Base-by-base conservation (phyloP, 2,888 invertebrate genomes). In the Apocheima hispidaria region DNA sequence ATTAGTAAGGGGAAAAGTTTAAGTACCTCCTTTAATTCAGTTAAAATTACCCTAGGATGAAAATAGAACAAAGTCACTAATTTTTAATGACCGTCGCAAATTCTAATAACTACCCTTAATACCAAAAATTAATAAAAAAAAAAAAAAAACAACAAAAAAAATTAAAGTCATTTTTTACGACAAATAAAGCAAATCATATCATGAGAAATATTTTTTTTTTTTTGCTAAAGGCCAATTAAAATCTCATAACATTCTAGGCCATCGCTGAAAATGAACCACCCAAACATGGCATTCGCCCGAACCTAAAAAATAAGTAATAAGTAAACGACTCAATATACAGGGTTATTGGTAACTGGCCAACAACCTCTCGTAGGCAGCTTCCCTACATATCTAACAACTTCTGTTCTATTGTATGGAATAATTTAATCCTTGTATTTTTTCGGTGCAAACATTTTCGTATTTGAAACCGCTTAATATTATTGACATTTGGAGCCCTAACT, bases 201-300 rank as follows among this genome's bases (percentile, higher is more conserved):
- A n/a, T n/a, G 7, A 36, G 10, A 1, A 16, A 36, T 5, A 4
- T 21, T 12, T 1, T n/a, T 1, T 6, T 21, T 41, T 2, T 12
- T 21, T 12, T 21, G 28, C 26, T 41, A 52, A 51, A 59, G 46
- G 43, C 30, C 46, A 46, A 59, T 59, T 59, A 52, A 59, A 59
- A 52, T 46, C 30, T 38, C 10, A 26, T 44, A 50, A 14, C 26
- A 38, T 12, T 38, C 21, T 12, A 4, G 5, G 2, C 14, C 9
- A 16, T 18, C 5, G 9, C 6, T 30, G 6, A 33, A 41, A 40
- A 40, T 53, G 1, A 35, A 33, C 12, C 41, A 33, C 12, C 41
- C 20, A 10, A 28, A 41, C 7, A 20, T 41, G 33, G 12, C 12
- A 16, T 16, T 10, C 5, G 21, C 21, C 33, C 16, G 4, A 21